Evolutionary conservation across 1,140 invertebrate species (phyloP).

Genomic region (Trissolcus basalis): DNA sequence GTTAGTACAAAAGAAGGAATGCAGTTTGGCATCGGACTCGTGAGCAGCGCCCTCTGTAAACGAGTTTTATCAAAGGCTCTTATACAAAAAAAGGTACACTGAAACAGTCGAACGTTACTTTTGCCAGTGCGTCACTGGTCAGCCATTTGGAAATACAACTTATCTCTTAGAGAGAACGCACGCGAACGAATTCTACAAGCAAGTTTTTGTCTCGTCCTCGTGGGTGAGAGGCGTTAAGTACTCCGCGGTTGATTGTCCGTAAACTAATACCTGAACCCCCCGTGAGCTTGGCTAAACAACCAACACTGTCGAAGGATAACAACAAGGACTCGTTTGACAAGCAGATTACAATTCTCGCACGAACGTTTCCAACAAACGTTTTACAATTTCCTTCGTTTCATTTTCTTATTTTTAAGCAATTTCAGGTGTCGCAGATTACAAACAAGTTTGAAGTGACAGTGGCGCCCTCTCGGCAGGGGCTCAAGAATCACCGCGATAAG

Average conservation of each 20-base stretch:
- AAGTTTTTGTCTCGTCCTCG: not conserved
- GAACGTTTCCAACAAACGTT: too few relatives aligned
- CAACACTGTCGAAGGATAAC: constrained; percentile 62
- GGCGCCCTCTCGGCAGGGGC: not conserved
- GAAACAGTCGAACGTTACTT: not conserved
- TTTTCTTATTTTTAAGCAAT: too few relatives aligned
- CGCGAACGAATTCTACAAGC: not conserved
- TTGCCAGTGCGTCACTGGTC: constrained; percentile 1
- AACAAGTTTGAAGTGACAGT: too few relatives aligned
- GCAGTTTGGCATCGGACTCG: too few relatives aligned
- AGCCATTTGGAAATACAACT: constrained; percentile 5
- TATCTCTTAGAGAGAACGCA: too few relatives aligned
- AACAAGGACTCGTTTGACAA: constrained; percentile 66
- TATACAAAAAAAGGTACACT: not conserved
- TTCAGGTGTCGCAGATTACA: too few relatives aligned
- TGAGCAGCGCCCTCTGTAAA: too few relatives aligned
- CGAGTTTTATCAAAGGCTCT: not conserved
- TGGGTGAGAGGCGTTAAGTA: constrained; percentile 22
- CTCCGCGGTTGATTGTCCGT: constrained; percentile 27
- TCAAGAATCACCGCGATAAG: constrained; percentile 4
- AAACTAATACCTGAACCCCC: constrained; percentile 26
- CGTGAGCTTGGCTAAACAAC: constrained; percentile 30
- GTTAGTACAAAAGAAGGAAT: too few relatives aligned
- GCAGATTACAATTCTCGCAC: too few relatives aligned
- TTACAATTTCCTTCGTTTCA: too few relatives aligned